Base-by-base conservation (phyloP, 2,113 vertebrate species). In the Echinops telfairi region DNA sequence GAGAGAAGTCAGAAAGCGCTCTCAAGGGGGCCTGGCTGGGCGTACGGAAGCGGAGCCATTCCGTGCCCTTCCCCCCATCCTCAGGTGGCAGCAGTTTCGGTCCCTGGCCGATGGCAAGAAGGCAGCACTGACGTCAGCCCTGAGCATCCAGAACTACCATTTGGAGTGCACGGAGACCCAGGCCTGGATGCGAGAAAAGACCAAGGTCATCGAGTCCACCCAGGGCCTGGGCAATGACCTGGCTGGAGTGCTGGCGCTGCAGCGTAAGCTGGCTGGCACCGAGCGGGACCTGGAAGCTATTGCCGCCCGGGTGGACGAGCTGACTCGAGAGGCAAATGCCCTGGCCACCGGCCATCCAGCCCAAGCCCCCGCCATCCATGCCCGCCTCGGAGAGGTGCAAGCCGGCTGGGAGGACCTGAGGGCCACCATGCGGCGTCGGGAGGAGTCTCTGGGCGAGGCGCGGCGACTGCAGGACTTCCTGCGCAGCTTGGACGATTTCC, bases 151-250 rank as follows among this genome's bases (percentile, higher is more conserved):
- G 97, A 99, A 99, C 97, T 99, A 99, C 97, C 98, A 99, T 96
- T 95, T 99, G 68, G 99, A 99, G 79, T 99, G 99, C 96, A 98
- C 99, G 27, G 99, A 99, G 98, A 99, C 99, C 81, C 98, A 98
- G 86, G 97, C 98, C 38, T 99, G 99, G 99, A 99, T 99, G 99
- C 98, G 98, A 95, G 99, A 99, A 92, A 99, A 99, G 97, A 99
- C 99, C 83, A 99, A 99, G 78, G 99, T 99, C 66, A 99, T 99
- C 6, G 99, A 99, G 96, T 99, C 99, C 33, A 99, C 99, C 1
- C 99, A 99, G 96, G 97, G 98, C 40, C 97, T 99, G 94, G 99
- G 99, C 95, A 99, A 99, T 1, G 99, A 99, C 96, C 98, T 99
- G 95, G 98, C 99, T 0, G 99, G 99, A 0, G 99, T 99, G 88